Evolutionary conservation across 2,888 invertebrate genomes (phyloP).

Genomic region (Cynaeus angustus): DNA sequence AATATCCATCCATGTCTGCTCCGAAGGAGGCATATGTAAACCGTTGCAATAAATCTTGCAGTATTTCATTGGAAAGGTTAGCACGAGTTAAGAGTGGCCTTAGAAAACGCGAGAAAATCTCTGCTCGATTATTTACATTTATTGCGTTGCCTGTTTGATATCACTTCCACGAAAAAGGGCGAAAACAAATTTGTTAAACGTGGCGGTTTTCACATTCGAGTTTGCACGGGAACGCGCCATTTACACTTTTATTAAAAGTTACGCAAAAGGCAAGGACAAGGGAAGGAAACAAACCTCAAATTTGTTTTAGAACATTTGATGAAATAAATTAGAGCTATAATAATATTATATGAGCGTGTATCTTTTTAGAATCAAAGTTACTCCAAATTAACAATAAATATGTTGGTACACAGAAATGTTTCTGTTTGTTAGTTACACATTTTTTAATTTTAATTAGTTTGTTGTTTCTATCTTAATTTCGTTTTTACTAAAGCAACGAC

Average conservation of each 20-base stretch:
- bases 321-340: too few relatives aligned
- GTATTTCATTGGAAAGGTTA: slow-evolving; percentile 55
- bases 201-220: slow-evolving; percentile 16
- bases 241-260: slow-evolving; percentile 26
- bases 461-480: too few relatives aligned
- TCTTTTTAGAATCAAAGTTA: too few relatives aligned
- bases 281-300: neutral
- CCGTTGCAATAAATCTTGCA: slow-evolving; percentile 54
- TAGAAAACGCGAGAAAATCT: slow-evolving; percentile 58
- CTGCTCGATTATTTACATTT: slow-evolving; percentile 59
- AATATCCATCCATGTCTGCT: slow-evolving; percentile 26
- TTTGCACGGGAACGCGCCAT: slow-evolving; percentile 10
- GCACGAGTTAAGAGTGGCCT: slow-evolving; percentile 55
- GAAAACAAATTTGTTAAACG: slow-evolving; percentile 27
- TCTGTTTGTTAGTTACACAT: too few relatives aligned
- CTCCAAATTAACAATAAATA: too few relatives aligned
- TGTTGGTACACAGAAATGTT: too few relatives aligned
- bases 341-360: too few relatives aligned
- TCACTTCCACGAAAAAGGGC: slow-evolving; percentile 18
- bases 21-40: slow-evolving; percentile 55
- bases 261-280: too few relatives aligned
- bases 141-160: slow-evolving; percentile 50
- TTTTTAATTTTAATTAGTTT: too few relatives aligned
- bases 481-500: too few relatives aligned
- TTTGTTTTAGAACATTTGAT: neutral